These are phyloP conservation scores for Chaetodon auriga DNA, from an alignment of 2,113 vertebrate genomes.

Conservation along the genomic window DNA sequence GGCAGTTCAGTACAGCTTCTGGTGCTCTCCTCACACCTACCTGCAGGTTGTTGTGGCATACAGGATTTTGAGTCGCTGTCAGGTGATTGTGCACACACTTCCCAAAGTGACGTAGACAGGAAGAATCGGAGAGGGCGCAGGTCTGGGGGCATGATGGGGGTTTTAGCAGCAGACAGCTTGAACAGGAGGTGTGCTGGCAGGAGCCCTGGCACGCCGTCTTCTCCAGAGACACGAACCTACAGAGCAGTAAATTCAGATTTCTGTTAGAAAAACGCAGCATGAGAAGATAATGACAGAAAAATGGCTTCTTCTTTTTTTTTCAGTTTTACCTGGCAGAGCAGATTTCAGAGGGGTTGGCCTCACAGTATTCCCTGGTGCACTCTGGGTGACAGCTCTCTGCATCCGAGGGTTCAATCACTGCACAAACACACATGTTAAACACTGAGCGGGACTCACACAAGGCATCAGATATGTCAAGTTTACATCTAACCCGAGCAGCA, in stretches of 20 bases:
- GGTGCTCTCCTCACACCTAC: slow-evolving; percentile 40
- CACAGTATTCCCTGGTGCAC: slow-evolving; percentile 80
- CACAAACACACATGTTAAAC: slow-evolving; percentile 7
- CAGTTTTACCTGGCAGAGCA: slow-evolving; percentile 79
- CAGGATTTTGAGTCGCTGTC: slow-evolving; percentile 19
- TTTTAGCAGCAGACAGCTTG: slow-evolving; percentile 77
- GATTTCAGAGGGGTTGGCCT: slow-evolving; percentile 70
- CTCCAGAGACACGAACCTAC: slow-evolving; percentile 74
- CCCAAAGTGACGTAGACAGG: slow-evolving; percentile 78
- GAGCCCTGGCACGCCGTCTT: slow-evolving; percentile 71
- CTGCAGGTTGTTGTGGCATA: slow-evolving; percentile 76
- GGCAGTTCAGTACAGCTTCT: too few relatives aligned
- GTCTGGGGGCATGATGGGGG: slow-evolving; percentile 72
- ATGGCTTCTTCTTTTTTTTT: not conserved
- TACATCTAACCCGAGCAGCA: not conserved
- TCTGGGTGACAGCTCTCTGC: slow-evolving; percentile 73
- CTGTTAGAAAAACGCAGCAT: not conserved
- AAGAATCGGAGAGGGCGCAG: slow-evolving; percentile 64
- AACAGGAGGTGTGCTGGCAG: slow-evolving; percentile 83
- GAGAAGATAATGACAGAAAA: too few relatives aligned
- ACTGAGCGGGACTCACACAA: not conserved
- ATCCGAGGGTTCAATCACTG: slow-evolving; percentile 74
- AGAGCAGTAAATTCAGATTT: not conserved
- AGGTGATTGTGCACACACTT: slow-evolving; percentile 78
- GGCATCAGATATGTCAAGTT: not conserved